These are phyloP conservation scores for Paratrypauchen microcephalus DNA, from an alignment of 2,797 vertebrate species.

Conservation along the genomic window DNA sequence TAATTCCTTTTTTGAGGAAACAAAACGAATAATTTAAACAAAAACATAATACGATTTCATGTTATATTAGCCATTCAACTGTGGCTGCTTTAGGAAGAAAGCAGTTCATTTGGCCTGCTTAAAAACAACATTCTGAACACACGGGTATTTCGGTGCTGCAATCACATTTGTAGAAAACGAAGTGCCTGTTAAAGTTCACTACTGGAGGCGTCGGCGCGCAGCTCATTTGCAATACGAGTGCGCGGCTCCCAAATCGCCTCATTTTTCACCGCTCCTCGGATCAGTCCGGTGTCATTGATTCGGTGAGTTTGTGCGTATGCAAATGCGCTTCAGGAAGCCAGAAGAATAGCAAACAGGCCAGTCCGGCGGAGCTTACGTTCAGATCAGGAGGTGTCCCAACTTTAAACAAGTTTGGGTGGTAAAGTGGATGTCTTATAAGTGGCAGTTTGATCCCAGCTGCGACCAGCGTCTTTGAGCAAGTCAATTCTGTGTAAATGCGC, in stretches of 20 bases:
- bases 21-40: no score
- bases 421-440: background rate
- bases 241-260: slow-evolving; percentile 20
- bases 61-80: background rate
- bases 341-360: slow-evolving; percentile 29
- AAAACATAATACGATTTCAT: no score
- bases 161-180: background rate
- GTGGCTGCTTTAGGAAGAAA: background rate
- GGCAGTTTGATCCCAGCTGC: background rate
- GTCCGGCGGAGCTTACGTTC: background rate
- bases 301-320: slow-evolving; percentile 38
- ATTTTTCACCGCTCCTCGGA: slow-evolving; percentile 32
- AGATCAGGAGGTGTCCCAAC: background rate
- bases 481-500: no score
- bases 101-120: background rate
- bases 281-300: slow-evolving; percentile 45
- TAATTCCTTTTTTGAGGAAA: no score
- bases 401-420: background rate
- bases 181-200: background rate
- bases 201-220: slow-evolving; percentile 8
- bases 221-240: slow-evolving; percentile 27
- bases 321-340: slow-evolving; percentile 25
- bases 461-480: background rate
- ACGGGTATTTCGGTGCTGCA: background rate
- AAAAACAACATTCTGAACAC: background rate